These are phyloP conservation scores for Epinephelus coioides DNA, from an alignment of 2,797 vertebrate genomes.

Conservation along the genomic window DNA sequence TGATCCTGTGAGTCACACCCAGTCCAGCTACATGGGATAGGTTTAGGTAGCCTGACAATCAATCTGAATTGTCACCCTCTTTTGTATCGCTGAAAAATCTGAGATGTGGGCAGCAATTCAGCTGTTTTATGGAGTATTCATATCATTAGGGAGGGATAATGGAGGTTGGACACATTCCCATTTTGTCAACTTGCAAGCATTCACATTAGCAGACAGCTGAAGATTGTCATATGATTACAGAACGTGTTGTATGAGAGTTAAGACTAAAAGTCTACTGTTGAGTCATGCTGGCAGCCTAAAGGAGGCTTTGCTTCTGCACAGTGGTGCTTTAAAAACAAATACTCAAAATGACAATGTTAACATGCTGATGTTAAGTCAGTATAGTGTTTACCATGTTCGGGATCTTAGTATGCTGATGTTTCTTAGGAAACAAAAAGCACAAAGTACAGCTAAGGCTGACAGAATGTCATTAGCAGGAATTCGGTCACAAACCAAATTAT, in stretches of 20 bases:
- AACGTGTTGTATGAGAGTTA: background rate
- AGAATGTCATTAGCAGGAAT: too few relatives aligned
- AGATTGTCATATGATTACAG: background rate
- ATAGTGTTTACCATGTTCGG: too few relatives aligned
- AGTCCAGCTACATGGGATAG: background rate
- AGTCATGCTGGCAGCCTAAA: background rate
- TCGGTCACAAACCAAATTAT: too few relatives aligned
- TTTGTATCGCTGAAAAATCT: background rate
- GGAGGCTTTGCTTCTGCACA: background rate
- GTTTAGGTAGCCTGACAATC: conserved; percentile 12
- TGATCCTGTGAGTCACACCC: conserved; percentile 11
- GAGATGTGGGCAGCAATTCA: background rate
- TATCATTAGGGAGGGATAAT: background rate
- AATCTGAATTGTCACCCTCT: background rate
- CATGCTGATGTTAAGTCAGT: too few relatives aligned
- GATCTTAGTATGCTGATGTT: too few relatives aligned
- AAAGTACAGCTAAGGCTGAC: too few relatives aligned
- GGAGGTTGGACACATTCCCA: background rate
- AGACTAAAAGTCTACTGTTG: background rate
- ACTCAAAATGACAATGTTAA: too few relatives aligned
- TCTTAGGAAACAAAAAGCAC: too few relatives aligned
- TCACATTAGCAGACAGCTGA: background rate
- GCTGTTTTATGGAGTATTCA: background rate
- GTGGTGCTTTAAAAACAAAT: too few relatives aligned
- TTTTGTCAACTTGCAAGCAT: background rate